These are phyloP conservation scores for Tipula confusa DNA, from an alignment of 2,888 invertebrate genomes.

Conservation along the genomic window DNA sequence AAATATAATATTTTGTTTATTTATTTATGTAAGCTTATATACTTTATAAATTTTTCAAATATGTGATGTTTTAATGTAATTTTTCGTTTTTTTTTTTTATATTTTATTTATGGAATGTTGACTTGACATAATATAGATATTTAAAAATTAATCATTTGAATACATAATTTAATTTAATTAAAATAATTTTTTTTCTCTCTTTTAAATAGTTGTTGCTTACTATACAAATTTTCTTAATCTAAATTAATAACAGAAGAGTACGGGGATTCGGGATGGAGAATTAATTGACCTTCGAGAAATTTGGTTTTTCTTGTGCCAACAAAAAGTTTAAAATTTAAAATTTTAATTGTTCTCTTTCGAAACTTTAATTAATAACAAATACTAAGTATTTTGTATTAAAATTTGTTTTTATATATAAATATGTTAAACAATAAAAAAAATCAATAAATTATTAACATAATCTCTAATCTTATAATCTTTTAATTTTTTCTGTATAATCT, in stretches of 20 bases:
- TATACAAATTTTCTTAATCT: background rate
- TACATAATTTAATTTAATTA: conserved; percentile 4
- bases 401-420: background rate
- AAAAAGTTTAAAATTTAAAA: background rate
- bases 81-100: no score
- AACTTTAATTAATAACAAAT: background rate
- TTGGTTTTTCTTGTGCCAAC: background rate
- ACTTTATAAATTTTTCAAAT: background rate
- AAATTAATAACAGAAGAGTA: background rate
- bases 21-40: background rate
- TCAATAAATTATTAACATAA: background rate
- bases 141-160: background rate
- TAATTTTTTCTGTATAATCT: background rate
- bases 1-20: background rate
- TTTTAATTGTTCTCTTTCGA: background rate
- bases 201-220: background rate
- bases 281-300: background rate
- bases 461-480: background rate
- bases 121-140: background rate
- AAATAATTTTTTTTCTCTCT: no score
- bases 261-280: background rate
- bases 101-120: conserved; percentile 1
- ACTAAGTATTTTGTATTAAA: background rate
- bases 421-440: background rate
- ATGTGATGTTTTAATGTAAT: background rate